phyloP scores from a whole-genome alignment of 2,113 vertebrate genomes.

The Agelaius tricolor region DNA sequence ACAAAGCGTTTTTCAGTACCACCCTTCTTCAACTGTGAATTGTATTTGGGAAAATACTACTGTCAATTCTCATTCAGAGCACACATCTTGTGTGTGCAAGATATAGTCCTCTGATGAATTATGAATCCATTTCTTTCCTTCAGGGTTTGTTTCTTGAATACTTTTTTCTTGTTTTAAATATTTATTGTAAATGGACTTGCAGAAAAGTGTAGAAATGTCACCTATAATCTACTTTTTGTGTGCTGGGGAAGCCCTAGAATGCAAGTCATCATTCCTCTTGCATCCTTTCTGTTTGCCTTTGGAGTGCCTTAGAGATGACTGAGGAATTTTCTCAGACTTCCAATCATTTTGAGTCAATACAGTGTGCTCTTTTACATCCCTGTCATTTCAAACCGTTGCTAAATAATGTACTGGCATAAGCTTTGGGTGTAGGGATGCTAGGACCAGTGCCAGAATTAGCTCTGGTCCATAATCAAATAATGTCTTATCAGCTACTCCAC shows the following conservation, averaged over 20 bases:
- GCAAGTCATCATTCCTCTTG: background rate
- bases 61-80: constrained; percentile 16
- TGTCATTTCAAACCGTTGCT: background rate
- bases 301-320: background rate
- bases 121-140: constrained; percentile 29
- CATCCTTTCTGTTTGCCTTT: background rate
- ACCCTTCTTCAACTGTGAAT: background rate
- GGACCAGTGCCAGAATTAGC: background rate
- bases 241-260: background rate
- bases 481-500: background rate
- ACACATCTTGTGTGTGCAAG: background rate
- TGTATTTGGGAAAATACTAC: background rate
- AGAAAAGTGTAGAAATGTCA: constrained; percentile 14
- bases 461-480: background rate
- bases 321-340: background rate
- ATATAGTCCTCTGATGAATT: constrained; percentile 31
- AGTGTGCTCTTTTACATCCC: background rate
- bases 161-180: constrained; percentile 36
- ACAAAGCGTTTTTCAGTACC: background rate
- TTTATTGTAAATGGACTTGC: constrained; percentile 25
- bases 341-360: background rate
- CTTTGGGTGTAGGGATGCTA: background rate
- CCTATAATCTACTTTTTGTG: background rate
- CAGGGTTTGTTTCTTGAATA: background rate
- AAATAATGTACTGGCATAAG: background rate